Evolutionary conservation across 2,113 vertebrate species (phyloP), one percentile per base, ranked within the genome.

Genomic region (Benitochromis conjunctus): DNA sequence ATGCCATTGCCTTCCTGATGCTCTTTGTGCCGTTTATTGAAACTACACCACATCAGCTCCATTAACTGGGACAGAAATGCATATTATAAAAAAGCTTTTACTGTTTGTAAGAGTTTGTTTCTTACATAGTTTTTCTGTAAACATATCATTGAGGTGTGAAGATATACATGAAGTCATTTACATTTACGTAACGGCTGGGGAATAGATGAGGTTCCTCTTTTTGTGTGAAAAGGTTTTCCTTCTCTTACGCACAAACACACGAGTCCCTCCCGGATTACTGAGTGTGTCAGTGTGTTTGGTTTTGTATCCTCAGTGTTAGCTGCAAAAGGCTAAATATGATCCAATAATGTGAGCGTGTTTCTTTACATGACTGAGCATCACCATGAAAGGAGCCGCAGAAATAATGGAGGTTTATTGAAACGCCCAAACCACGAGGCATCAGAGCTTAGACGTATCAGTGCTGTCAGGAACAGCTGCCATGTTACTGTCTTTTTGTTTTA

Each of bases 241-340:
- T 55, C 3, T 14, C 46, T 13, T 41, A 38, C 16, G 16, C 31
- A 24, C 7, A 48, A 4, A 46, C 8, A 48, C 43, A 29, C 69
- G 21, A 43, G 2, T 18, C 66, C 1, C 13, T 46, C 66, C 21
- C 38, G 26, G 24, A 12, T 76, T 55, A 54, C 53, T 54, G 53
- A 54, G 19, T 5, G 3, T 10, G 7, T 10, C 6, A 31, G 0
- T 8, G 43, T 2, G 10, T 29, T 31, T 41, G 3, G 14, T 24
- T 8, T 3, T 38, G 31, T 36, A n/a, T 76, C 16, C 0, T 6
- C 43, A 51, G 24, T 76, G 69, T 31, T 51, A 3, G 69, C 1
- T 53, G 6, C 0, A 19, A 18, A 18, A 21, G 9, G 53, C n/a
- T 6, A 51, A 46, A 16, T 0, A 0, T 43, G 21, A 24, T 6